These are phyloP conservation scores for Diadophis punctatus DNA, from an alignment of 2,113 vertebrate species.

Conservation along the genomic window DNA sequence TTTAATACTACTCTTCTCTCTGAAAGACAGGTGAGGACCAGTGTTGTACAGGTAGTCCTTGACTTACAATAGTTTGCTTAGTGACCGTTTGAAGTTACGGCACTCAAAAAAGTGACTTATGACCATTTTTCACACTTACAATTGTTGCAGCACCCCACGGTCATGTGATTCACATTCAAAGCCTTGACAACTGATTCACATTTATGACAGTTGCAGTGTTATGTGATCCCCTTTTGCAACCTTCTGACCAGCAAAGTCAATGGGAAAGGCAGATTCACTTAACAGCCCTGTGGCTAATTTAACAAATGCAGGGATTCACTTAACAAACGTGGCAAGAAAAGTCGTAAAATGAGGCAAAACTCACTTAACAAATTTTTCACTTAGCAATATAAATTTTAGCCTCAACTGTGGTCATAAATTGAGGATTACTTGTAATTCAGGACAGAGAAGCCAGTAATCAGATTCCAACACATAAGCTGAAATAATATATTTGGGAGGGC, in stretches of 20 bases:
- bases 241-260: not conserved
- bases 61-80: too few relatives aligned
- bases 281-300: not conserved
- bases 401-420: not conserved
- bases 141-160: too few relatives aligned
- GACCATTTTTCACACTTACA: too few relatives aligned
- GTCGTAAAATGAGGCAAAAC: not conserved
- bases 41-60: too few relatives aligned
- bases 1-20: too few relatives aligned
- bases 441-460: not conserved
- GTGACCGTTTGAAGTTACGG: too few relatives aligned
- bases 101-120: too few relatives aligned
- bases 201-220: not conserved
- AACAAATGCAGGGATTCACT: not conserved
- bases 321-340: not conserved
- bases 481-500: not conserved
- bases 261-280: not conserved
- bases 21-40: too few relatives aligned
- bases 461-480: not conserved
- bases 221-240: not conserved
- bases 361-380: not conserved
- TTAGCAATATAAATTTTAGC: not conserved
- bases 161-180: not conserved
- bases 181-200: too few relatives aligned
- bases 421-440: not conserved